Evolutionary conservation across 1,140 invertebrate genomes (phyloP), one percentile per base, ranked within the genome.

Genomic region (Macrostomum lignano): DNA sequence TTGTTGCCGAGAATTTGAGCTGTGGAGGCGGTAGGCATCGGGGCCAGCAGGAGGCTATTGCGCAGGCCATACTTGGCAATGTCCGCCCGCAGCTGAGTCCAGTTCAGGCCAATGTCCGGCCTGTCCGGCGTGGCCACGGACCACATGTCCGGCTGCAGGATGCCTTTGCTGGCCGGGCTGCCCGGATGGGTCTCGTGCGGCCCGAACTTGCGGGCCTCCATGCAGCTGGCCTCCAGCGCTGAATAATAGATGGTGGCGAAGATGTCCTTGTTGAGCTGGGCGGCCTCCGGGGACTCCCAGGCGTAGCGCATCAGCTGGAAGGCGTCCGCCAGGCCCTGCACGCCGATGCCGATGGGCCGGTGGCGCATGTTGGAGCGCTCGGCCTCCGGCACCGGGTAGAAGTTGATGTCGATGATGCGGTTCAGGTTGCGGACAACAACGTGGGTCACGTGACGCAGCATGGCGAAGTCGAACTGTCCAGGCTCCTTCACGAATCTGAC

Each of bases 81-180:
- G 46, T 76, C 74, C 39, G 62, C 63, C 54, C 82, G 82, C 20
- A 98, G 58, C 9, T 46, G 55, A 11, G 51, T 44, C 88, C 91
- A 98, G 49, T 96, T 67, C 72, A 79, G 86, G 5, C 84, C 28
- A n/a, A 30, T 30, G 58, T 42, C 36, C 17, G 29, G 37, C 35
- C n/a, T 29, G 45, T 71, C 58, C 23, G 76, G 71, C 9, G 81
- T 79, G n/a, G 64, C 73, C 3, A 76, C 72, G 47, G 71, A 61
- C 86, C 86, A 96, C 86, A 98, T 91, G 43, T 98, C 88, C 52
- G 79, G 84, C 53, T 98, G 91, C 10, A 98, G 60, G 43, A 91
- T 77, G 34, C 86, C 88, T 65, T 86, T 72, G 49, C 81, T 91
- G 7, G 76, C 74, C 13, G 88, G 88, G 40, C 65, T 71, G 7